A percentile compares a stretch with the other conserved stretches of the same genome.
phyloP scores from a whole-genome alignment of 1,140 invertebrate species.

The Drosophila obscura region DNA sequence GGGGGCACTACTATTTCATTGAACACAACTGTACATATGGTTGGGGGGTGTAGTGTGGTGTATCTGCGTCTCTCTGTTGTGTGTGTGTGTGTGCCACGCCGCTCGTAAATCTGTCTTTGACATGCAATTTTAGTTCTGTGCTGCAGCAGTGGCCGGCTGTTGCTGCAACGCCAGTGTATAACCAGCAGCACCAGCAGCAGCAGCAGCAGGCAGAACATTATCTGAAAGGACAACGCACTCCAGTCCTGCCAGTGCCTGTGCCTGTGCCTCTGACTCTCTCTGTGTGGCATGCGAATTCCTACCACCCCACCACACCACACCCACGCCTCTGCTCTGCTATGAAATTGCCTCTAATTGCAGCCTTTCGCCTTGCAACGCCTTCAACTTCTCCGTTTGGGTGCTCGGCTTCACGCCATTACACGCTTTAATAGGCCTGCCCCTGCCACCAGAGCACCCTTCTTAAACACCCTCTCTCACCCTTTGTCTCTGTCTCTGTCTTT shows the following conservation, averaged over 20 bases:
- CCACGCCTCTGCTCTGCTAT: constrained; percentile 2
- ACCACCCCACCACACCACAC: not conserved
- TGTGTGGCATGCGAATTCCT: not conserved
- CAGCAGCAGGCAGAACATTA: constrained; percentile 58
- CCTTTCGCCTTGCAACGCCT: constrained; percentile 58
- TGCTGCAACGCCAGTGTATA: constrained; percentile 57
- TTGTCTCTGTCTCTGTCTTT: not conserved
- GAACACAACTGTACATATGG: no score
- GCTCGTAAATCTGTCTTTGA: constrained; percentile 81
- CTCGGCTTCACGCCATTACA: constrained; percentile 77
- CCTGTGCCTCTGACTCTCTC: constrained; percentile 9
- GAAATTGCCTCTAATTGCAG: constrained; percentile 81
- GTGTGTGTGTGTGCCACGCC: constrained; percentile 1
- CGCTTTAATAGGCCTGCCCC: constrained; percentile 73
- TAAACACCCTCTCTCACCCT: not conserved
- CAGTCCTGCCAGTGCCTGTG: constrained; percentile 31
- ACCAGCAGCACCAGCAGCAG: constrained; percentile 25
- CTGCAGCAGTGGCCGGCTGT: constrained; percentile 62
- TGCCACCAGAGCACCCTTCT: constrained; percentile 14
- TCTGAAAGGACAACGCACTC: constrained; percentile 75
- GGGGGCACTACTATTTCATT: no score
- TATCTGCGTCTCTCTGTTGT: not conserved
- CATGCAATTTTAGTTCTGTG: constrained; percentile 69
- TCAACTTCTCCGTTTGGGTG: constrained; percentile 54
- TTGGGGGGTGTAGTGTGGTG: not conserved